Base-by-base conservation (phyloP, 1,140 invertebrate species). In the Temnothorax longispinosus region DNA sequence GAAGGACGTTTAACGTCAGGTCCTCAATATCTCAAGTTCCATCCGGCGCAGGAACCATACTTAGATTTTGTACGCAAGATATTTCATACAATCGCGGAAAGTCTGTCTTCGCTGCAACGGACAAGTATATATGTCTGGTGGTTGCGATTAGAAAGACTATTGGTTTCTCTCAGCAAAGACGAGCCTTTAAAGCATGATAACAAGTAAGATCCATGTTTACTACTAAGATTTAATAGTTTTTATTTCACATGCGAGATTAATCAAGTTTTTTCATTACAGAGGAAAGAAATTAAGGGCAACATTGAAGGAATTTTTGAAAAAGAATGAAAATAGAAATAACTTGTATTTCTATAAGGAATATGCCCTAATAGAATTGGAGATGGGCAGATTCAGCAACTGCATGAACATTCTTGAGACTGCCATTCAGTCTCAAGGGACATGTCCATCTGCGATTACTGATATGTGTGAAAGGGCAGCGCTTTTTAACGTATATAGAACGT, bases 1-100 rank as follows among this genome's bases (percentile, higher is more conserved):
- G 95, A 96, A 82, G 94, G 74, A 84, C 94, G 91, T 86, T 93
- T 95, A 87, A 94, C 88, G 74, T 96, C 82, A 92, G 95, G 96
- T 21, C 97, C 97, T 13, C 97, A 96, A 87, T 97, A 96, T 91
- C 91, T 97, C 8, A 95, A 94, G 87, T 96, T 93, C 88, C 94
- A 96, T 87, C 96, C 96, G 3, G 97, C 96, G 0, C 96, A 96
- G 89, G 96, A 97, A 86, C 93, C 96, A 47, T 97, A 96, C 91
- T 91, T 96, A 52, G 94, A 95, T 44, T 96, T 96, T 90, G 87
- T 97, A 27, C 91, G 95, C 38, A 92, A 93, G 78, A 88, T 89
- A 80, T 95, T 95, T 89, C 74, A 67, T 56, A 88, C 76, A 27
- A 92, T 94, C 21, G 94, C 93, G 41, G 86, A 93, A 44, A 92